These are phyloP conservation scores for Pristionchus fissidentatus DNA, from an alignment of 2,888 invertebrate species.

Conservation along the genomic window DNA sequence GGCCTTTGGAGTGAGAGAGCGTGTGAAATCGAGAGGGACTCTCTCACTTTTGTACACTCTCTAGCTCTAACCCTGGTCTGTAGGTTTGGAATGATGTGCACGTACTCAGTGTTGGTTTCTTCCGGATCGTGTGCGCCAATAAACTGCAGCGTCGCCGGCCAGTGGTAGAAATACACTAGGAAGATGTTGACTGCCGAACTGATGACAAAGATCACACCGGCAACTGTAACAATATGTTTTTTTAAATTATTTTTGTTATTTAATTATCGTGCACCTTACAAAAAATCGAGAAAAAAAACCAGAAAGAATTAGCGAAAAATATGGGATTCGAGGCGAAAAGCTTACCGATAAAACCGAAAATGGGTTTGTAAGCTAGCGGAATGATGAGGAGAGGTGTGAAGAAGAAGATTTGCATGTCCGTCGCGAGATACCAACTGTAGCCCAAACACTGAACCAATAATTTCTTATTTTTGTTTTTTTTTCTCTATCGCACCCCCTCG, in stretches of 20 bases:
- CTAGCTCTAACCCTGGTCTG: no score
- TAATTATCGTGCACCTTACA: no score
- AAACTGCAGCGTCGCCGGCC: constrained; percentile 2
- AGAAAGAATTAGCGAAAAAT: neutral
- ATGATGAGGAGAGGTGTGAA: constrained; percentile 50
- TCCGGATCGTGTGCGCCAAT: neutral
- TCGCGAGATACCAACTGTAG: constrained; percentile 48
- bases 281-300: no score
- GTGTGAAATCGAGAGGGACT: no score
- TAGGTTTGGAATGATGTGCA: no score
- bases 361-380: constrained; percentile 46
- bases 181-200: constrained; percentile 48
- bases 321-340: neutral
- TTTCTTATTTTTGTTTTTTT: no score
- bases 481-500: neutral
- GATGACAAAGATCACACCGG: constrained; percentile 15
- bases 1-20: no score
- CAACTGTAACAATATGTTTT: neutral
- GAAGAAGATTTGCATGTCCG: constrained; percentile 51
- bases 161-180: constrained; percentile 46
- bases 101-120: neutral
- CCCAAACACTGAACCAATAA: constrained; percentile 47
- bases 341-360: constrained; percentile 34
- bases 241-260: neutral
- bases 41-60: no score